Percentiles rank a stretch among this genome's conserved stretches.
phyloP scores from a whole-genome alignment of 2,113 vertebrate genomes.

The Thamnophis sirtalis region DNA sequence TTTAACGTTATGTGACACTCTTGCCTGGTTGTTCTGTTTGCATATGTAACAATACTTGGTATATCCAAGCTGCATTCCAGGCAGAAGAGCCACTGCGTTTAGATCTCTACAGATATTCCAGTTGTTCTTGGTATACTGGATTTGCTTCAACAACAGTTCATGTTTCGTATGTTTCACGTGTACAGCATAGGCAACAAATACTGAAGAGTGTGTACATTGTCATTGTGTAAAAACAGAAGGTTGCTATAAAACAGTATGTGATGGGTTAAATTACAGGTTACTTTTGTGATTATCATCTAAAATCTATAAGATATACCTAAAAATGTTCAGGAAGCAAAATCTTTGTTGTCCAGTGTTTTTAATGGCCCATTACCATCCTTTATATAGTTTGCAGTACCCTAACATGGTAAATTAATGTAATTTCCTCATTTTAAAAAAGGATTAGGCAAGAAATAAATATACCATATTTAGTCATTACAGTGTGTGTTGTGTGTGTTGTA shows the following conservation, averaged over 20 bases:
- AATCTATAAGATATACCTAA: not conserved
- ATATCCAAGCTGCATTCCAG: not conserved
- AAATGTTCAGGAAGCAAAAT: not conserved
- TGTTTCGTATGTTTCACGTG: not conserved
- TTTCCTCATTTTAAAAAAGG: not conserved
- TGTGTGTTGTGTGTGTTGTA: not conserved
- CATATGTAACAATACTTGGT: not conserved
- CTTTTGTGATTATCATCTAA: not conserved
- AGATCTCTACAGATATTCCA: not conserved
- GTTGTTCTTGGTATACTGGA: not conserved
- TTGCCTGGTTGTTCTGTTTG: not conserved
- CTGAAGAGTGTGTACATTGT: not conserved
- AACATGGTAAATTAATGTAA: not conserved
- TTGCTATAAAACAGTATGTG: not conserved
- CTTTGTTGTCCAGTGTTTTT: not conserved
- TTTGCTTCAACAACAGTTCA: not conserved
- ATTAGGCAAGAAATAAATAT: not conserved
- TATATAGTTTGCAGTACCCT: not conserved
- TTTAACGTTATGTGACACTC: not conserved
- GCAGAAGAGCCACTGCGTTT: not conserved
- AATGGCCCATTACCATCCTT: not conserved
- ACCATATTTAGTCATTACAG: not conserved
- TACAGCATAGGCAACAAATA: not conserved
- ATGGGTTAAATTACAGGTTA: not conserved
- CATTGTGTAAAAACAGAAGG: not conserved